Conservation (phyloP, 2,888 invertebrate genomes). For the Loripinus fragilis region DNA sequence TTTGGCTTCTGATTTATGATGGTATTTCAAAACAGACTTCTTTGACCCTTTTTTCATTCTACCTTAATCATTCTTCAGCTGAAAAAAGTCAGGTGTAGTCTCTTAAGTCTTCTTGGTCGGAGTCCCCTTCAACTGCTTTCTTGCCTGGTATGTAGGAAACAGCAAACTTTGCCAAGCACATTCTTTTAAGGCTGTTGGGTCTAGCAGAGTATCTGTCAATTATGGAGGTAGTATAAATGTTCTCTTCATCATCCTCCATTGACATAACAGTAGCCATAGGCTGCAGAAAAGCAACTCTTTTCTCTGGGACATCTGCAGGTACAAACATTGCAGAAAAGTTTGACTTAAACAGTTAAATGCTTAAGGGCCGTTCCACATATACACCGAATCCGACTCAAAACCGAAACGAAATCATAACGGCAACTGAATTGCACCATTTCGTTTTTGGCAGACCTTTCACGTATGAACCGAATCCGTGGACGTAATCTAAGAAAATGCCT, state of each 20-base stretch:
- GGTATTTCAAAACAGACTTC: constrained; percentile 43
- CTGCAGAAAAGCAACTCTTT: constrained; percentile 42
- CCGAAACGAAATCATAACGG: no score
- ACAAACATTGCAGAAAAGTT: constrained; percentile 39
- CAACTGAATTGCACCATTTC: no score
- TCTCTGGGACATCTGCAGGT: constrained; percentile 40
- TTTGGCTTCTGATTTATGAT: constrained; percentile 43
- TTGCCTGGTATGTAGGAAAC: neutral
- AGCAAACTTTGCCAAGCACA: constrained; percentile 38
- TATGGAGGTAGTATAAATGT: constrained; percentile 18
- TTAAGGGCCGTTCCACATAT: no score
- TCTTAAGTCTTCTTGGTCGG: neutral
- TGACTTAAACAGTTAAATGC: constrained; percentile 32
- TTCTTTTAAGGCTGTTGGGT: constrained; percentile 28
- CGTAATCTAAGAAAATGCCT: no score
- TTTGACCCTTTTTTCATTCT: constrained; percentile 22
- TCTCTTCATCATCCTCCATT: constrained; percentile 49
- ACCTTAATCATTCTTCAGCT: constrained; percentile 20
- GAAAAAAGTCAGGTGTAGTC: constrained; percentile 2
- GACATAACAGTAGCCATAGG: constrained; percentile 30
- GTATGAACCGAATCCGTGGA: no score
- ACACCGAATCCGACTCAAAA: no score
- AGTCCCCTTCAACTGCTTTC: neutral
- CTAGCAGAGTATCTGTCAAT: constrained; percentile 31
- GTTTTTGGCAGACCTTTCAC: no score